A percentile compares a stretch with the other conserved stretches of the same genome.
Conservation (phyloP, 2,888 invertebrate species). For the Drosophila quinaria region DNA sequence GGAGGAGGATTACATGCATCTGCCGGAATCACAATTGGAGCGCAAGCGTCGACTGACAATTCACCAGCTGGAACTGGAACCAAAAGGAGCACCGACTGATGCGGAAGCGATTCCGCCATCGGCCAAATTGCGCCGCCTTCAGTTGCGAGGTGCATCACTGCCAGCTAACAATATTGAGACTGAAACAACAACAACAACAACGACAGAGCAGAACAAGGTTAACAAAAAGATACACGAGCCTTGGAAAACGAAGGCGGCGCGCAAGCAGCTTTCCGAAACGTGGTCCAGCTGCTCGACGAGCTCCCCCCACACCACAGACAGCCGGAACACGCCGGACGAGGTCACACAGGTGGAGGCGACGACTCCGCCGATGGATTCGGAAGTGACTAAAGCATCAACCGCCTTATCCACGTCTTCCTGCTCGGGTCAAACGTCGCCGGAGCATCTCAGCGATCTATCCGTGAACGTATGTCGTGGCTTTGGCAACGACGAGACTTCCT, state of each 20-base stretch:
- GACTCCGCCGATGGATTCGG: not conserved
- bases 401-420: conserved; percentile 1
- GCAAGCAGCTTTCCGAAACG: conserved; percentile 60
- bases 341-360: not conserved
- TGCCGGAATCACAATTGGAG: conserved; percentile 36
- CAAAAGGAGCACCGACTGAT: conserved; percentile 25
- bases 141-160: conserved; percentile 28
- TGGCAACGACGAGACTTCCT: conserved; percentile 42
- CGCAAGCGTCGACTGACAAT: conserved; percentile 54
- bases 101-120: conserved; percentile 11
- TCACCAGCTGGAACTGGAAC: not conserved
- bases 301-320: not conserved
- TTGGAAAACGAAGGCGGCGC: conserved; percentile 79
- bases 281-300: conserved; percentile 16
- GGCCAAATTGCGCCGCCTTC: conserved; percentile 35
- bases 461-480: conserved; percentile 61
- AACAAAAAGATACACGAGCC: conserved; percentile 40
- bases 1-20: conserved; percentile 22
- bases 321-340: not conserved
- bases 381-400: not conserved
- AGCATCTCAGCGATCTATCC: conserved; percentile 62
- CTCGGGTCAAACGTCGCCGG: conserved; percentile 32
- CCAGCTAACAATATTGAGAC: conserved; percentile 9
- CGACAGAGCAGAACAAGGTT: not conserved
- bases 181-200: not conserved